These are phyloP conservation scores for Ericerus pela DNA, from an alignment of 1,140 invertebrate genomes.

Conservation along the genomic window DNA sequence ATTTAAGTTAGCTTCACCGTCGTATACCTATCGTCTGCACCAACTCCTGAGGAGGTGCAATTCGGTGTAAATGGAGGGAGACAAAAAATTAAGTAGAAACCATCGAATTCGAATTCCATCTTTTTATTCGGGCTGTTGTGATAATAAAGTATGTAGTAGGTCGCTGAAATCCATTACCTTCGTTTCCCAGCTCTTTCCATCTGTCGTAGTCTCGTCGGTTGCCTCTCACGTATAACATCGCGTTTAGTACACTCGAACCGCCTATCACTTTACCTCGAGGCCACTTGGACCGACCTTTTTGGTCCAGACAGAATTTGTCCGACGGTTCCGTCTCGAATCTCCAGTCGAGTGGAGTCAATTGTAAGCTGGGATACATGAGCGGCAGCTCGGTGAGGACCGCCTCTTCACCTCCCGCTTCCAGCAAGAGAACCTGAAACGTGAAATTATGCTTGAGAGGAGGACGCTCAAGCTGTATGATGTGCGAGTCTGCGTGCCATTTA, in stretches of 20 bases:
- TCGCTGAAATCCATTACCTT: constrained; percentile 24
- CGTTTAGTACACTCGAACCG: constrained; percentile 69
- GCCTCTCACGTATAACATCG: constrained; percentile 77
- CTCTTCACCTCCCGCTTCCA: constrained; percentile 72
- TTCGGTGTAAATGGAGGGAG: no score
- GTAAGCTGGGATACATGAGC: constrained; percentile 51
- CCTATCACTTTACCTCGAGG: constrained; percentile 49
- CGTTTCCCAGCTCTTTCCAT: constrained; percentile 57
- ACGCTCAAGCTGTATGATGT: no score
- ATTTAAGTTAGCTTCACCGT: no score
- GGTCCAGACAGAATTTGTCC: constrained; percentile 35
- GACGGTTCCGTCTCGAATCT: constrained; percentile 54
- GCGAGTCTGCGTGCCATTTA: no score
- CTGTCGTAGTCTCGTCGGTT: constrained; percentile 70
- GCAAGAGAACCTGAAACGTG: constrained; percentile 44
- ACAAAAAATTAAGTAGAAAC: no score
- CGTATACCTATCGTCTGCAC: no score
- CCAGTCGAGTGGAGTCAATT: constrained; percentile 60
- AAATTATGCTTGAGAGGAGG: no score
- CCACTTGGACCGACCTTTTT: constrained; percentile 37
- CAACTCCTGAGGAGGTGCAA: no score
- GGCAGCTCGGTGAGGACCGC: constrained; percentile 56
- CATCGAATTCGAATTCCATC: no score
- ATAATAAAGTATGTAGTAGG: no score
- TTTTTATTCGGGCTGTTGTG: no score